These are phyloP conservation scores for Tauraco erythrolophus DNA, from an alignment of 2,113 vertebrate species.

Conservation along the genomic window DNA sequence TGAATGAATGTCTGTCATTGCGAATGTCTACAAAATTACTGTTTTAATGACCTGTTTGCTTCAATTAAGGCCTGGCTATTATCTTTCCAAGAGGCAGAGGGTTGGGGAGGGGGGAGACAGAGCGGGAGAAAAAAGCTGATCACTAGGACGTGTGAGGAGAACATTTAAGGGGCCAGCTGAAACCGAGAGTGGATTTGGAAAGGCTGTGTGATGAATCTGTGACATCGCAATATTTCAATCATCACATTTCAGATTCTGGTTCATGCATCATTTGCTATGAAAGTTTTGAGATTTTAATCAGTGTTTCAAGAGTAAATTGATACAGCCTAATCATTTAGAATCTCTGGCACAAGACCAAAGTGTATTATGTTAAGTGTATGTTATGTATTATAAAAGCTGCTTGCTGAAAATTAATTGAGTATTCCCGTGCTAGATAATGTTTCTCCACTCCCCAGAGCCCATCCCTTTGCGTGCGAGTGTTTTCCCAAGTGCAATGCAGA, in stretches of 20 bases:
- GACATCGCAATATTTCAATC: slow-evolving; percentile 73
- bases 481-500: slow-evolving; percentile 73
- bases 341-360: slow-evolving; percentile 68
- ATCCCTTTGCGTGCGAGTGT: slow-evolving; percentile 68
- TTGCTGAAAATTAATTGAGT: slow-evolving; percentile 73
- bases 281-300: slow-evolving; percentile 75
- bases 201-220: slow-evolving; percentile 64
- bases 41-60: slow-evolving; percentile 73
- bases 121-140: slow-evolving; percentile 39
- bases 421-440: slow-evolving; percentile 73
- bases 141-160: slow-evolving; percentile 39
- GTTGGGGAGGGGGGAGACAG: not conserved
- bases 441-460: slow-evolving; percentile 66
- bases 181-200: slow-evolving; percentile 60
- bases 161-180: slow-evolving; percentile 65
- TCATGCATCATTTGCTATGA: slow-evolving; percentile 72
- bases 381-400: slow-evolving; percentile 72
- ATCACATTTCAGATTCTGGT: slow-evolving; percentile 72
- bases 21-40: slow-evolving; percentile 57
- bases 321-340: slow-evolving; percentile 69
- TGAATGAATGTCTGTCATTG: slow-evolving; percentile 65
- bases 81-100: slow-evolving; percentile 58
- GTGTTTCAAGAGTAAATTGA: slow-evolving; percentile 74
- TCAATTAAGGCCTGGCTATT: slow-evolving; percentile 68
- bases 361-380: slow-evolving; percentile 70